Percentiles rank a stretch among this genome's conserved stretches.
Conservation (phyloP, 1,140 invertebrate species). For the Drosophila watanabei region DNA sequence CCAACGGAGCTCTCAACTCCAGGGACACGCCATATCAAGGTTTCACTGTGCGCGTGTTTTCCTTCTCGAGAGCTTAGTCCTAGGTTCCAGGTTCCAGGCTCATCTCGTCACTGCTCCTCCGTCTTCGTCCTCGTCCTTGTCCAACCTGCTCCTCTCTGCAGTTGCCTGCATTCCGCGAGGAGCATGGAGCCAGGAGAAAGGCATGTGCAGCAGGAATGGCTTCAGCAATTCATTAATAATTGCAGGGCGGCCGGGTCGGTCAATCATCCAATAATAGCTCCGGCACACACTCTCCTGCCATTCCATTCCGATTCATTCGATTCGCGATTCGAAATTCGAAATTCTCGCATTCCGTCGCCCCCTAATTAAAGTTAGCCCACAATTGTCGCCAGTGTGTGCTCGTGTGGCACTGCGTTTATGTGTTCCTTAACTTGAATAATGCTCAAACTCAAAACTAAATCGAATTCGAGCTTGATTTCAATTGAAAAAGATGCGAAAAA, state of each 20-base stretch:
- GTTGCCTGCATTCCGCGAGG: conserved; percentile 14
- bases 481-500: not conserved
- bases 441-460: not conserved
- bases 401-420: not conserved
- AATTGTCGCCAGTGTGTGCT: conserved; percentile 7
- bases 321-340: conserved; percentile 4
- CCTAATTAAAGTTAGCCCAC: not conserved
- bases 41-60: conserved; percentile 48
- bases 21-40: conserved; percentile 43
- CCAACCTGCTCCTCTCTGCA: not conserved
- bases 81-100: conserved; percentile 37
- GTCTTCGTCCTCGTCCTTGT: not conserved
- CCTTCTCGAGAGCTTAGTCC: conserved; percentile 35
- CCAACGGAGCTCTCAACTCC: conserved; percentile 38
- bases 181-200: not conserved
- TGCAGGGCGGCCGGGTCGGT: conserved; percentile 5
- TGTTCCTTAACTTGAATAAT: not conserved
- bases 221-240: conserved; percentile 28
- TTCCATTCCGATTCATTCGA: conserved; percentile 9
- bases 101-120: conserved; percentile 31
- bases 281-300: not conserved
- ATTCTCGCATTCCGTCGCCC: not conserved
- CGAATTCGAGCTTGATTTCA: not conserved
- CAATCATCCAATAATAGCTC: conserved; percentile 32
- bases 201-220: conserved; percentile 10